Base-by-base conservation (phyloP, 2,888 invertebrate species). In the Folsomia manolachei region DNA sequence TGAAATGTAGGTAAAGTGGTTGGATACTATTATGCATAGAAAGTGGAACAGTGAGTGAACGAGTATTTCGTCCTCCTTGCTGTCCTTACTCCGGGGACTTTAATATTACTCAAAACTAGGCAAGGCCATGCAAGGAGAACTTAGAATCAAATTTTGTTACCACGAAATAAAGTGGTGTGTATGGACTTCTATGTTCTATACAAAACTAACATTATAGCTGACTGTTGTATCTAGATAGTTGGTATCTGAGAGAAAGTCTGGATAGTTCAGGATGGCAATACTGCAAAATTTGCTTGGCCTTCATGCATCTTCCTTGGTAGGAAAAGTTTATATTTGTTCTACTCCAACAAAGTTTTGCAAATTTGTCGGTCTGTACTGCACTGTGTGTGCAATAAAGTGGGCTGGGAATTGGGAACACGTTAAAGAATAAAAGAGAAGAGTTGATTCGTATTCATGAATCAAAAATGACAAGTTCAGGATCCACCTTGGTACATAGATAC, bases 21-120 rank as follows among this genome's bases (percentile, higher is more conserved):
- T 56, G 56, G 56, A 39, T 39, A 19, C 19, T 56, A 19, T 56
- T 56, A 56, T 56, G 56, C 7, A n/a, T 56, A n/a, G 56, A 56
- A 56, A 56, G 56, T 56, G 56, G 56, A n/a, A 56, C 56, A 56
- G 39, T 39, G 39, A 39, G n/a, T n/a, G n/a, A n/a, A n/a, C n/a
- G n/a, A n/a, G 39, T 39, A 39, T 39, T 39, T 14, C 14, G 39
- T 39, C 4, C n/a, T n/a, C n/a, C n/a, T n/a, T n/a, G n/a, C n/a
- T n/a, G n/a, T n/a, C n/a, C n/a, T n/a, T n/a, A 39, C 39, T 39
- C 39, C 39, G 4, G 39, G 14, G 39, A 39, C 39, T 39, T 39
- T 39, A 39, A 14, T 14, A 4, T 39, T 39, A 9, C 14, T 14
- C 39, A n/a, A 4, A 39, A 39, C 39, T 14, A 9, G 39, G 7